phyloP scores from a whole-genome alignment of 2,113 vertebrate genomes.

The Silurus meridionalis region DNA sequence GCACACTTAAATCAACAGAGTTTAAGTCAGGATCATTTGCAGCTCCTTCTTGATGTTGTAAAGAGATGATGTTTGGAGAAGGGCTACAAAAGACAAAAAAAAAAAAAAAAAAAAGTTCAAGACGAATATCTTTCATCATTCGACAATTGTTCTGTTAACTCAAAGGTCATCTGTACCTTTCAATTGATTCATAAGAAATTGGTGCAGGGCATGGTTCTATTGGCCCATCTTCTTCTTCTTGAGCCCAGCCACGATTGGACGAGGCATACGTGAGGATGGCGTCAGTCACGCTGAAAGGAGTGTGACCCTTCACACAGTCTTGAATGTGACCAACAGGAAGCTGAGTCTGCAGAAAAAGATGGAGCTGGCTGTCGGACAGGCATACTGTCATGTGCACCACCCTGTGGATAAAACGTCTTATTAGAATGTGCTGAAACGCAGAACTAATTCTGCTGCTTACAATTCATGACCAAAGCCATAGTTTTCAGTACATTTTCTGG shows the following conservation, averaged over 20 bases:
- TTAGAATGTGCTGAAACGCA: neutral
- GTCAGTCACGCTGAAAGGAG: constrained; percentile 79
- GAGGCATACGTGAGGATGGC: constrained; percentile 89
- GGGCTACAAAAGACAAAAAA: constrained; percentile 59
- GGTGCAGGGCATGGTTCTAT: constrained; percentile 60
- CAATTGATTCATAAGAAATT: constrained; percentile 74
- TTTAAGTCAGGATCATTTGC: constrained; percentile 16
- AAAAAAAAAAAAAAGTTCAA: neutral
- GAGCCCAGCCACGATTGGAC: constrained; percentile 83
- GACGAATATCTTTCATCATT: neutral
- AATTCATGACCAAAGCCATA: neutral
- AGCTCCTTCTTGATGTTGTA: constrained; percentile 40
- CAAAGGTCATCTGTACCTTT: constrained; percentile 60
- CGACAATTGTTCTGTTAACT: neutral
- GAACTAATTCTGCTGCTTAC: neutral
- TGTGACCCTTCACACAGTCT: constrained; percentile 87
- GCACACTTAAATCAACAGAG: neutral
- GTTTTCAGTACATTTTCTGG: neutral
- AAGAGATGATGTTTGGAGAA: constrained; percentile 61
- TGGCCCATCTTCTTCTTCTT: constrained; percentile 72
- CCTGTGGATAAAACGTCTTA: constrained; percentile 64
- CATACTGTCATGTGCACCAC: constrained; percentile 90
- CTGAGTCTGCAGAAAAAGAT: constrained; percentile 97
- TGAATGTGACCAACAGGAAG: constrained; percentile 86
- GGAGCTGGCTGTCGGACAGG: constrained; percentile 93